These are phyloP conservation scores for Oceanites oceanicus DNA, from an alignment of 2,113 vertebrate species.

Conservation along the genomic window DNA sequence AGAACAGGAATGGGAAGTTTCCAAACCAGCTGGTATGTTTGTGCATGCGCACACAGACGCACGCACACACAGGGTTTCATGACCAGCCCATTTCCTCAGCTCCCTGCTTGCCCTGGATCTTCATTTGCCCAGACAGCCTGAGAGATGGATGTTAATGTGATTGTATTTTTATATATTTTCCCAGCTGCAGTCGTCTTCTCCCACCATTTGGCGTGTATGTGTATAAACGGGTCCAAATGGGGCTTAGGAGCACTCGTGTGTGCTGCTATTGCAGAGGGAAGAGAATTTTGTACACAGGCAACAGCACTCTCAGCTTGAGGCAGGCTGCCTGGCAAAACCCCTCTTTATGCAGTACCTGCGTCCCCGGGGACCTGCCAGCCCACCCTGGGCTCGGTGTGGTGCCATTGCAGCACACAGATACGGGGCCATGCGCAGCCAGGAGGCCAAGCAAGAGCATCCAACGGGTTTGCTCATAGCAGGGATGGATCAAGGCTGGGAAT, in stretches of 20 bases:
- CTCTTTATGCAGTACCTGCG: not conserved
- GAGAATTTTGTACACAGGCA: not conserved
- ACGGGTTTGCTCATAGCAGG: not conserved
- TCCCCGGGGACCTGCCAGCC: not conserved
- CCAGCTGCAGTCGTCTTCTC: not conserved
- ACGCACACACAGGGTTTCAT: fast-evolving
- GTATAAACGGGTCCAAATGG: not conserved
- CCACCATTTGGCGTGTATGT: fast-evolving
- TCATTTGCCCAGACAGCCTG: not conserved
- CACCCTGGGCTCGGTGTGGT: not conserved
- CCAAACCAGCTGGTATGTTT: not conserved
- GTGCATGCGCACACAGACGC: not conserved
- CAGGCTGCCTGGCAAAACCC: not conserved
- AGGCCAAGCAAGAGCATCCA: not conserved
- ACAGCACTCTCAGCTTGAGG: not conserved
- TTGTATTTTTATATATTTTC: not conserved
- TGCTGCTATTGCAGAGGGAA: not conserved
- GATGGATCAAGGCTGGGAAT: not conserved
- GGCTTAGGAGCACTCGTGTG: not conserved
- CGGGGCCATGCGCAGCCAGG: fast-evolving
- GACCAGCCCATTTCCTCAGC: not conserved
- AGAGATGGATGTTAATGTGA: not conserved
- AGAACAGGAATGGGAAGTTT: not conserved
- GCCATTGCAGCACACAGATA: not conserved
- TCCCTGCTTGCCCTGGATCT: not conserved